These are phyloP conservation scores for Microplitis deprimator DNA, from an alignment of 2,888 invertebrate species.

Conservation along the genomic window DNA sequence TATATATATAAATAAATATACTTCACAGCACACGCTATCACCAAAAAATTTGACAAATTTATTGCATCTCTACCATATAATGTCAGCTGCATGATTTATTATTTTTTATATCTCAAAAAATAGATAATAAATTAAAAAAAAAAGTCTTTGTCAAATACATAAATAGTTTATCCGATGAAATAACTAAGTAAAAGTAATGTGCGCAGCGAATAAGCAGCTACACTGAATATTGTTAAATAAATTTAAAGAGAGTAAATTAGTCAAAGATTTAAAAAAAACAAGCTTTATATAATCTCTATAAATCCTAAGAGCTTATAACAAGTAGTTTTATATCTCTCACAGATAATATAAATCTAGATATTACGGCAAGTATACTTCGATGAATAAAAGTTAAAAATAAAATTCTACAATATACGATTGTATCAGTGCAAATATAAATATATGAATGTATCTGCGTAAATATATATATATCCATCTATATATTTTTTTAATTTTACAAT, in stretches of 20 bases:
- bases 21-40: neutral
- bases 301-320: neutral
- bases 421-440: neutral
- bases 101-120: neutral
- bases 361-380: constrained; percentile 15
- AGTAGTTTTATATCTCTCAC: neutral
- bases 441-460: neutral
- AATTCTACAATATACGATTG: neutral
- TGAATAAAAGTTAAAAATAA: constrained; percentile 4
- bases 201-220: neutral
- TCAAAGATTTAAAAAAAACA: neutral
- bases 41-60: neutral
- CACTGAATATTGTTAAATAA: neutral
- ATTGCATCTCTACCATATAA: neutral
- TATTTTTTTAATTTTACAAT: constrained; percentile 19
- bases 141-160: neutral
- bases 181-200: neutral
- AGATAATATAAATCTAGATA: constrained; percentile 6
- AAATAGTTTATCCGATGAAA: neutral
- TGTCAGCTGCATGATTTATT: neutral
- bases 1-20: neutral
- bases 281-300: neutral
- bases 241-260: neutral
- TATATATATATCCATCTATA: neutral
- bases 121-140: neutral